Conservation (phyloP, 2,888 invertebrate genomes). For the Sabatieria punctata region DNA sequence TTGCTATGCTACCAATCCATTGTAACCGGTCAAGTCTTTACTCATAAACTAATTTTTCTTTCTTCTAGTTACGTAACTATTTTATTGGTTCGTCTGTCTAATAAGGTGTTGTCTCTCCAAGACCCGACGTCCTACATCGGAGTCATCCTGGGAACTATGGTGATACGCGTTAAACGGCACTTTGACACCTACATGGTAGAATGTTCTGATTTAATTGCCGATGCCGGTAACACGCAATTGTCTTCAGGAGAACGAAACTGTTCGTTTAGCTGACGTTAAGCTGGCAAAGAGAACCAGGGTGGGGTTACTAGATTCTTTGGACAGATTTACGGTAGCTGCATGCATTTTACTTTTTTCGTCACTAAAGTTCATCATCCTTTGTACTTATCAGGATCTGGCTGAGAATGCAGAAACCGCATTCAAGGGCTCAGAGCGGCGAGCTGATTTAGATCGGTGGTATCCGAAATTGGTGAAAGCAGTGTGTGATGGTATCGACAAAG, state of each 20-base stretch:
- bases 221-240: no score
- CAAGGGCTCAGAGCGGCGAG: conserved; percentile 61
- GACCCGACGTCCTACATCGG: conserved; percentile 68
- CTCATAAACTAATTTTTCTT: conserved; percentile 16
- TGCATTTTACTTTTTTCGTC: no score
- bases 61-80: conserved; percentile 69
- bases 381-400: conserved; percentile 49
- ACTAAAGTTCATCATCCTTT: no score
- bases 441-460: conserved; percentile 73
- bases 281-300: background rate
- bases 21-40: conserved; percentile 47
- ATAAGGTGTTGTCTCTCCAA: conserved; percentile 77
- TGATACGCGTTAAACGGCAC: conserved; percentile 69
- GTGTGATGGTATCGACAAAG: conserved; percentile 58
- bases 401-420: conserved; percentile 70
- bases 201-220: no score
- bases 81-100: conserved; percentile 70
- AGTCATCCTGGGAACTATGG: conserved; percentile 64
- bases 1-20: conserved; percentile 69
- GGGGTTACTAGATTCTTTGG: background rate
- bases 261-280: background rate
- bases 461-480: conserved; percentile 42
- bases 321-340: background rate
- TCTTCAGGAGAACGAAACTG: background rate
- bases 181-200: conserved; percentile 73